phyloP scores from a whole-genome alignment of 2,113 vertebrate genomes.

The Larimichthys crocea region DNA sequence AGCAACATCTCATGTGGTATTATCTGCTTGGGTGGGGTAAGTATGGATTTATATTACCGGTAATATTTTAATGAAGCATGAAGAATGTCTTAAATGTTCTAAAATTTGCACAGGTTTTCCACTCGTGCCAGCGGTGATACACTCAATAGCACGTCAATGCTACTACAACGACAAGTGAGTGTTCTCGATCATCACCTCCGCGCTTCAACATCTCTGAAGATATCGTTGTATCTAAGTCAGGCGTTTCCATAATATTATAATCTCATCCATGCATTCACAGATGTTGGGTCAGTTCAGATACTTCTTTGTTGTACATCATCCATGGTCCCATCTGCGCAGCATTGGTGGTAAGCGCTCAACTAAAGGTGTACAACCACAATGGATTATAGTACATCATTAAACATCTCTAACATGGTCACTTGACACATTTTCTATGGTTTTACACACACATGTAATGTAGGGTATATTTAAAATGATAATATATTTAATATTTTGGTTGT shows the following conservation, averaged over 20 bases:
- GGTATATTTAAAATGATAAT: no score
- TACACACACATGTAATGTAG: no score
- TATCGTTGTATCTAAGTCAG: fast-evolving
- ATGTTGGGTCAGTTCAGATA: constrained; percentile 95
- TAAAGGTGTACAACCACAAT: background rate
- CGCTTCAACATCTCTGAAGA: background rate
- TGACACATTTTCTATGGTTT: background rate
- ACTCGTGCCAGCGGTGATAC: constrained; percentile 91
- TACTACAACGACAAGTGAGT: constrained; percentile 97
- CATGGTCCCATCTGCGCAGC: constrained; percentile 96
- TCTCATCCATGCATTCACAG: constrained; percentile 72
- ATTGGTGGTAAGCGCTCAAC: constrained; percentile 86
- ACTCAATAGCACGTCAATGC: constrained; percentile 89
- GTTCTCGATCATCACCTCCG: background rate
- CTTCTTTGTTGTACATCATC: constrained; percentile 95
- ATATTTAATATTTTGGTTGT: background rate
- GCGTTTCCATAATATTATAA: background rate
- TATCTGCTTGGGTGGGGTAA: constrained; percentile 96
- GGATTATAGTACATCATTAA: background rate
- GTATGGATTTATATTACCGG: background rate
- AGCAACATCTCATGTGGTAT: constrained; percentile 96
- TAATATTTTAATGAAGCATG: fast-evolving
- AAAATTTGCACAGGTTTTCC: constrained; percentile 88
- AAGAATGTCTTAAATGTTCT: background rate
- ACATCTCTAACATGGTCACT: no score